Percentiles rank a stretch among this genome's conserved stretches.
Evolutionary conservation across 2,888 invertebrate genomes (phyloP).

Genomic region (Thysanoteuthis rhombus): DNA sequence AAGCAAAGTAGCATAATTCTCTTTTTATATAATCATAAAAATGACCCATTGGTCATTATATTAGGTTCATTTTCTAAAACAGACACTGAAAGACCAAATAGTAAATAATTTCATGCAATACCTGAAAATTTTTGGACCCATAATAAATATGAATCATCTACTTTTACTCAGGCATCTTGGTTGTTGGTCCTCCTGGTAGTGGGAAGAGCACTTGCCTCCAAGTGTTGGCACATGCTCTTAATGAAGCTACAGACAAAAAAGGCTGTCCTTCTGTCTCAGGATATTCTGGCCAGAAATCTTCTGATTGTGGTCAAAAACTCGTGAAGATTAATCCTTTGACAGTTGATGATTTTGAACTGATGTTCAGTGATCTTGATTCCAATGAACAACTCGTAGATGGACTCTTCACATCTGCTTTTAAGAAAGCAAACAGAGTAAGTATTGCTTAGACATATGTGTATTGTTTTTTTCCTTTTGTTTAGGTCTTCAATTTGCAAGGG

Average conservation of each 20-base stretch:
- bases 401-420: conserved; percentile 65
- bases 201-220: conserved; percentile 66
- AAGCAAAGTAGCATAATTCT: too few relatives aligned
- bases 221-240: conserved; percentile 62
- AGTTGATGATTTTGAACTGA: conserved; percentile 62
- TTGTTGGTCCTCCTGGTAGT: conserved; percentile 66
- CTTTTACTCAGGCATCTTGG: conserved; percentile 60
- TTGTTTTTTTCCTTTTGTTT: too few relatives aligned
- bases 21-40: too few relatives aligned
- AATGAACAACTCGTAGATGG: conserved; percentile 67
- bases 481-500: too few relatives aligned
- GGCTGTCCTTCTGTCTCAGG: conserved; percentile 52
- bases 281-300: conserved; percentile 51
- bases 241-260: neutral
- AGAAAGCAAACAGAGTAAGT: conserved; percentile 66
- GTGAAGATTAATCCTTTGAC: conserved; percentile 66
- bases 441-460: neutral
- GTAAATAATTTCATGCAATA: neutral
- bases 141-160: neutral
- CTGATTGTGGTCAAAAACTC: conserved; percentile 62
- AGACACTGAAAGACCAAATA: neutral
- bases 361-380: conserved; percentile 64
- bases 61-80: too few relatives aligned
- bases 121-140: neutral
- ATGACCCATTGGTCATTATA: too few relatives aligned